phyloP scores from a whole-genome alignment of 2,113 vertebrate species.

The Xenopus laevis region DNA sequence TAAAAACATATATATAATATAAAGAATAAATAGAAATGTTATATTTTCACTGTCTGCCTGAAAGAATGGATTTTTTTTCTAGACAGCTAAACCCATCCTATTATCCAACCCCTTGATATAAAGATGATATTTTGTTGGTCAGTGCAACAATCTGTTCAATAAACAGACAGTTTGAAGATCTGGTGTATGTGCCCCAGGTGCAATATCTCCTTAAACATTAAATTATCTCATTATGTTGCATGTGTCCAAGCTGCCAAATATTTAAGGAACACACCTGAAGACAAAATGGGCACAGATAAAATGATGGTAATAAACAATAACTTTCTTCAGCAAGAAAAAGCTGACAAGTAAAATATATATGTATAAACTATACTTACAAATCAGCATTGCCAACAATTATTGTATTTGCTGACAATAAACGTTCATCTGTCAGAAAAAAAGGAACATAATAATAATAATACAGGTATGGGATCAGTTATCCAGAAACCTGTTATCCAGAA shows the following conservation, averaged over 20 bases:
- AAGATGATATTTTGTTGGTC: conserved; percentile 7
- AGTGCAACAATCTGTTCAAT: conserved; percentile 21
- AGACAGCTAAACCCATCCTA: not conserved
- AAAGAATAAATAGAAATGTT: too few relatives aligned
- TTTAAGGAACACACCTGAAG: conserved; percentile 21
- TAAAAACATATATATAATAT: too few relatives aligned
- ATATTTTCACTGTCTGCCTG: too few relatives aligned
- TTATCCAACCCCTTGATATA: not conserved
- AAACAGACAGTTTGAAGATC: conserved; percentile 1
- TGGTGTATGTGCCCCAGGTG: conserved; percentile 33
- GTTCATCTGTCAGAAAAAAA: too few relatives aligned
- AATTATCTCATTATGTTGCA: conserved; percentile 28
- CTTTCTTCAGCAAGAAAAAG: not conserved
- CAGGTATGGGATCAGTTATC: too few relatives aligned
- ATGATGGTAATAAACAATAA: conserved; percentile 7
- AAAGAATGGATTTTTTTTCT: too few relatives aligned
- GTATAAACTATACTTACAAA: too few relatives aligned
- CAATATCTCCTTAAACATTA: conserved; percentile 32
- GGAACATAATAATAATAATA: too few relatives aligned
- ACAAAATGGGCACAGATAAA: conserved; percentile 24
- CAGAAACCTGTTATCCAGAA: too few relatives aligned
- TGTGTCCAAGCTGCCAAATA: conserved; percentile 23
- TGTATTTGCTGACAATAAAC: too few relatives aligned
- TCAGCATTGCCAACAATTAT: too few relatives aligned
- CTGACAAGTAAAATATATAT: too few relatives aligned